Evolutionary conservation across 2,797 vertebrate species (phyloP), one percentile per base, ranked within the genome.

Genomic region (Acanthiza pusilla): DNA sequence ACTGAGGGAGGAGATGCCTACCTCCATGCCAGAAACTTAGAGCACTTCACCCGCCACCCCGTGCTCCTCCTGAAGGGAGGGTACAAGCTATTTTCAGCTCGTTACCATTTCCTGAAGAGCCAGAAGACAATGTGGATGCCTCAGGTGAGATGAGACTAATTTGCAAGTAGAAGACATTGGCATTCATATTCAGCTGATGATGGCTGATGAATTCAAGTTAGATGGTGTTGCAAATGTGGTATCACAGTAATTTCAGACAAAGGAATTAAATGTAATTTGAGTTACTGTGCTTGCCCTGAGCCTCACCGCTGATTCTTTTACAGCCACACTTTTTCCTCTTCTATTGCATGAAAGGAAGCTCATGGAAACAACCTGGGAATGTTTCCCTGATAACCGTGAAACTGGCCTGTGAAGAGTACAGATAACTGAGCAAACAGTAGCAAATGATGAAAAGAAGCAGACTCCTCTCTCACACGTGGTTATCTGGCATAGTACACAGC

Each of bases 51-150:
- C 60, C 95, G 80, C 32, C 61, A 94, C 42, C 98, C 98, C 0
- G 96, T 99, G 87, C 91, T 90, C 15, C 47, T 99, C 82, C 97
- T 99, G 63, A 98, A 50, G 63, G 98, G 99, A 65, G 99, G 99
- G 18, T 99, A 98, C n/a, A 96, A 97, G 90, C 66, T 0, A 42
- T 99, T 99, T 96, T 98, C 99, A 2, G 97, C 98, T 38, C 91
- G 83, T 36, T 99, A 99, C 77, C 98, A 98, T 57, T 99, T 99
- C 95, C 95, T 99, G 89, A 97, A 98, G 85, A 98, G 98, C 1
- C 98, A 98, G 94, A 99, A 98, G 95, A 98, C 98, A n/a, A 67
- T 99, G 68, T 99, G 98, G 98, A 99, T 98, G 95, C 98, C 98
- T 30, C 98, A 93, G 97, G 99, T 99, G 94, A 96, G 95, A 84